These are phyloP conservation scores for Druon quercuslanigerum DNA, from an alignment of 1,140 invertebrate species.

Conservation along the genomic window DNA sequence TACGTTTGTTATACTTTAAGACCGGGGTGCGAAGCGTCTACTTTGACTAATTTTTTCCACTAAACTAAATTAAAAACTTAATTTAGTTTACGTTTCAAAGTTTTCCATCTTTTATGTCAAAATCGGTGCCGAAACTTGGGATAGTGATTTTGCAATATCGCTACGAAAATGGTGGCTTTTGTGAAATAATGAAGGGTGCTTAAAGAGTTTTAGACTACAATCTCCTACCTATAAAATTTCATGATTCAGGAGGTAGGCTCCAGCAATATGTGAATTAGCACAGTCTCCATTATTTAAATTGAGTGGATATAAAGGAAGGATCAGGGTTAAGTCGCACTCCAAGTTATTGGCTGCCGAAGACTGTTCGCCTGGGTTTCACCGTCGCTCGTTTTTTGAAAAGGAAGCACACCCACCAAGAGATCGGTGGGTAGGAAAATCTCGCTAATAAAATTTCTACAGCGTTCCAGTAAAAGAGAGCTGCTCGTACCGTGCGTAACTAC, in stretches of 20 bases:
- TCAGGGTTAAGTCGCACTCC: slow-evolving; percentile 66
- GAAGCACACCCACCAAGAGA: slow-evolving; percentile 31
- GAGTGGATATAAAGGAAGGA: slow-evolving; percentile 66
- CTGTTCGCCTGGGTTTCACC: slow-evolving; percentile 45
- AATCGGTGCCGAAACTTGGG: too few relatives aligned
- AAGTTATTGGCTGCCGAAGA: slow-evolving; percentile 68
- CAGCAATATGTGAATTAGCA: slow-evolving; percentile 37
- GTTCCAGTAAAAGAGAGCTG: slow-evolving; percentile 33
- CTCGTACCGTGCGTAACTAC: slow-evolving; percentile 9
- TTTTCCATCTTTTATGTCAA: too few relatives aligned
- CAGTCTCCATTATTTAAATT: slow-evolving; percentile 68
- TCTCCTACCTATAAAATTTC: slow-evolving; percentile 4
- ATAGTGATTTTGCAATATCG: too few relatives aligned
- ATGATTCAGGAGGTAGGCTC: slow-evolving; percentile 36
- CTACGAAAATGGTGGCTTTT: too few relatives aligned
- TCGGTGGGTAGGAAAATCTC: slow-evolving; percentile 53
- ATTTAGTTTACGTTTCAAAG: too few relatives aligned
- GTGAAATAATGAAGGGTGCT: background rate
- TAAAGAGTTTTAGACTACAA: slow-evolving; percentile 5
- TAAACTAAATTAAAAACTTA: too few relatives aligned
- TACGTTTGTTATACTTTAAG: too few relatives aligned
- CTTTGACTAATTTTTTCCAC: too few relatives aligned
- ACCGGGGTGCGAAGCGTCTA: too few relatives aligned
- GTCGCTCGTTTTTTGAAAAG: slow-evolving; percentile 36
- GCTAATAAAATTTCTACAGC: slow-evolving; percentile 62